Evolutionary conservation across 2,797 vertebrate genomes (phyloP).

Genomic region (Pachyuromys duprasi): DNA sequence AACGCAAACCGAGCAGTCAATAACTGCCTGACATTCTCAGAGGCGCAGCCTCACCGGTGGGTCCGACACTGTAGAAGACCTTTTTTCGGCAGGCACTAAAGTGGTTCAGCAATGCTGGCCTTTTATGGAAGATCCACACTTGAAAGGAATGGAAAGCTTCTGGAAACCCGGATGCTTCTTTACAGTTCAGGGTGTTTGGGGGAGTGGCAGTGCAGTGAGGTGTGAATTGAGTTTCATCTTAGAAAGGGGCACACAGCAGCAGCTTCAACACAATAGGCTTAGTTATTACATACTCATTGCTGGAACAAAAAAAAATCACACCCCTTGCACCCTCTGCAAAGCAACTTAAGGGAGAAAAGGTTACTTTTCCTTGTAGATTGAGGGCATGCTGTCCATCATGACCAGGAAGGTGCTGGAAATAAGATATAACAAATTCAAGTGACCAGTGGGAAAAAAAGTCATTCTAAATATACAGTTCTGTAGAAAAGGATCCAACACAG

Average conservation of each 20-base stretch:
- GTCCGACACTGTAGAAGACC: background rate
- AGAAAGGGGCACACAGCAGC: background rate
- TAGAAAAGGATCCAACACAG: background rate
- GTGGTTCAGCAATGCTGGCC: background rate
- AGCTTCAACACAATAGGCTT: too few species aligned
- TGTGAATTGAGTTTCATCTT: background rate
- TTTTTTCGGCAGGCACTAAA: background rate
- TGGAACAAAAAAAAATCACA: background rate
- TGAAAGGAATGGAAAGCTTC: background rate
- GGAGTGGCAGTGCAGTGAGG: background rate
- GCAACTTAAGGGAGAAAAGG: background rate
- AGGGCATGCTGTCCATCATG: background rate
- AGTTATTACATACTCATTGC: background rate
- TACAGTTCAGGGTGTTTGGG: background rate
- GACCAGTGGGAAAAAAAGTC: background rate
- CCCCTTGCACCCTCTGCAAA: background rate
- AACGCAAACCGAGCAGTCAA: background rate
- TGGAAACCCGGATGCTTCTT: background rate
- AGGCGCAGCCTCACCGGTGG: background rate
- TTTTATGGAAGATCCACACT: background rate
- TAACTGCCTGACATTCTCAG: constrained; percentile 23
- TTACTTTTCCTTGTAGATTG: background rate
- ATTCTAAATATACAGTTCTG: background rate
- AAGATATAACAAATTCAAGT: background rate
- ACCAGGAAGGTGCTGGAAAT: background rate